These are phyloP conservation scores for Antechinus flavipes DNA, from an alignment of 2,113 vertebrate genomes.

Conservation along the genomic window DNA sequence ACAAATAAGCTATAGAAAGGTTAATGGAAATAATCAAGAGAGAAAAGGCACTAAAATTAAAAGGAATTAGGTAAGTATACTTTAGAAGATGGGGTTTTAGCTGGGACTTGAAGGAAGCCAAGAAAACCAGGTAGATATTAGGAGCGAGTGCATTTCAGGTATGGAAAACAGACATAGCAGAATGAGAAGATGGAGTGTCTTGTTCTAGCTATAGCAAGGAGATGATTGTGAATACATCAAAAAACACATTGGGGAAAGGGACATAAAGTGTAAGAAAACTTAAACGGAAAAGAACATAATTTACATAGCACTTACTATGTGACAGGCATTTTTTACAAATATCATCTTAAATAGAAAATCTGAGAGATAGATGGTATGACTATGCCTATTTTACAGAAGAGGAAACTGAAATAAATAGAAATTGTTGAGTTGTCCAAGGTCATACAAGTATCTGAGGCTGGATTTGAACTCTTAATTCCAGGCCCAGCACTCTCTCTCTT, in stretches of 20 bases:
- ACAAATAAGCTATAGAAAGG: not conserved
- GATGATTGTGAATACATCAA: not conserved
- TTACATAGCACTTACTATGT: not conserved
- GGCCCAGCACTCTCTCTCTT: not conserved
- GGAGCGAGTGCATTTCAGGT: not conserved
- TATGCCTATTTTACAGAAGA: not conserved
- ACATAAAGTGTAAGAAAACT: not conserved
- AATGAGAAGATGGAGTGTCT: not conserved
- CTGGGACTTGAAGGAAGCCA: not conserved
- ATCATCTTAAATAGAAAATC: not conserved
- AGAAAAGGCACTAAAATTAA: not conserved
- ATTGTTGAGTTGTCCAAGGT: not conserved
- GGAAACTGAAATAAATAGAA: not conserved
- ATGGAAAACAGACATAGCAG: not conserved
- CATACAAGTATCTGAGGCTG: not conserved
- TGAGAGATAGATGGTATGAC: not conserved
- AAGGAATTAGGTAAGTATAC: not conserved
- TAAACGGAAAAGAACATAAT: not conserved
- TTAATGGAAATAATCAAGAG: not conserved
- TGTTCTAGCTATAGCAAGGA: not conserved
- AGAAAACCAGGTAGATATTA: not conserved
- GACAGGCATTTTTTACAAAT: not conserved
- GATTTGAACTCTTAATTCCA: not conserved
- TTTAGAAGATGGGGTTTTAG: not conserved
- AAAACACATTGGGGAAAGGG: not conserved